Base-by-base conservation (phyloP, 1,140 invertebrate species). In the Bombus waltoni region DNA sequence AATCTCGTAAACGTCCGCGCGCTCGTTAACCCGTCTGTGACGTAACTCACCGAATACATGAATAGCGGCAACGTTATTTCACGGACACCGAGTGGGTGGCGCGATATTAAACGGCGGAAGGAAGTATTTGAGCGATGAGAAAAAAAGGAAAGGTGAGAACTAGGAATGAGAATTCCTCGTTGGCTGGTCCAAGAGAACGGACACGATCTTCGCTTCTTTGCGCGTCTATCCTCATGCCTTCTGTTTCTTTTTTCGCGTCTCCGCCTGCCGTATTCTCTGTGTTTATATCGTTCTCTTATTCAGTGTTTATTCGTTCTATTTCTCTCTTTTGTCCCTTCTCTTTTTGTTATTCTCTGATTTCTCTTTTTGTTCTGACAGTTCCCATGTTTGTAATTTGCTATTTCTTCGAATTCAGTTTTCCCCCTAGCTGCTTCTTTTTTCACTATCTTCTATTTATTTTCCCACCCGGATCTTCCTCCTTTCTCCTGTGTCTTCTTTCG, bases 21-120 rank as follows among this genome's bases (percentile, higher is more conserved):
- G 18, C n/a, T 65, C 62, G 62, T 32, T 32, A 65, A 65, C 62
- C 13, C 28, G 62, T 15, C 2, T 13, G 62, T n/a, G 62, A 65
- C 62, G 4, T 32, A 5, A n/a, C n/a, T 32, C 62, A n/a, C 15
- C n/a, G 62, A 65, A 68, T 38, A 68, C 9, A 22, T 3, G 1
- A 47, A 47, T 42, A 15, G n/a, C 1, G 11, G 32, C 28, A 28
- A 25, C 28, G 44, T 35, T 83, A 59, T 81, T 86, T 86, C 18
- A 57, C 38, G 74, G 59, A 72, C 82, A 76, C 72, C 40, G 47
- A 9, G 65, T 80, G 40, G 5, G n/a, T 38, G 2, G 47, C 32
- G 59, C 66, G 74, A 86, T 88, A 88, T 88, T 88, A 88, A 88
- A 81, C 62, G 79, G 40, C 59, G 66, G 84, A 88, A 86, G 74